These are phyloP conservation scores for Scomber japonicus DNA, from an alignment of 2,113 vertebrate species.

Conservation along the genomic window DNA sequence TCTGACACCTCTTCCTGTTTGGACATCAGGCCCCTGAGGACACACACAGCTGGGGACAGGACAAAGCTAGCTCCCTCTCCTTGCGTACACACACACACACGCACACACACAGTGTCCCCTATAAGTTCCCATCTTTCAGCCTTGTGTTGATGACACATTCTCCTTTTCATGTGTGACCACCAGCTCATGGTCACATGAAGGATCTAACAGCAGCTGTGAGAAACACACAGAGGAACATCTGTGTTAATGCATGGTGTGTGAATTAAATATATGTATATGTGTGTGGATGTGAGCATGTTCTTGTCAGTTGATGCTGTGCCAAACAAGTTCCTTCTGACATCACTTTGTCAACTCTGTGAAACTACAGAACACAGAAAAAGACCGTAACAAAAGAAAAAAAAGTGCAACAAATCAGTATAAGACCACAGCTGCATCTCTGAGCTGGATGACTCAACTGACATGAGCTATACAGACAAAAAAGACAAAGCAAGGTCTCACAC, in stretches of 20 bases:
- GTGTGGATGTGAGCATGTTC: slow-evolving; percentile 27
- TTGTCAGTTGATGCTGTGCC: slow-evolving; percentile 43
- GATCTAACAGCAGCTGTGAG: slow-evolving; percentile 69
- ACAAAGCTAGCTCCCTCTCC: slow-evolving; percentile 54
- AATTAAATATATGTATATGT: slow-evolving; percentile 3
- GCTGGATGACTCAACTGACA: slow-evolving; percentile 38
- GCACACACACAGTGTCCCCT: slow-evolving; percentile 20
- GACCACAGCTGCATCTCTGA: slow-evolving; percentile 50
- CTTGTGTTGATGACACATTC: slow-evolving; percentile 60
- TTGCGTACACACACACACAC: slow-evolving; percentile 31
- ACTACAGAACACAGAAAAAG: slow-evolving; percentile 48
- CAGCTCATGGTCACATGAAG: slow-evolving; percentile 68
- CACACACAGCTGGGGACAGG: slow-evolving; percentile 68
- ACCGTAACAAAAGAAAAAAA: slow-evolving; percentile 35
- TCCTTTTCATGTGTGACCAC: slow-evolving; percentile 69
- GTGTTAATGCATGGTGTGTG: slow-evolving; percentile 38
- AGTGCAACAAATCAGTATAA: slow-evolving; percentile 35
- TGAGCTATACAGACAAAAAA: slow-evolving; percentile 23
- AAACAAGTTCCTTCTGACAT: slow-evolving; percentile 63
- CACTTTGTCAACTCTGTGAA: slow-evolving; percentile 59
- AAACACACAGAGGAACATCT: slow-evolving; percentile 71
- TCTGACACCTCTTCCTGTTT: slow-evolving; percentile 81
- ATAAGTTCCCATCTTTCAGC: slow-evolving; percentile 64
- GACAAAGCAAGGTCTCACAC: slow-evolving; percentile 36
- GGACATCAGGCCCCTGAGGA: slow-evolving; percentile 71